A percentile compares a stretch with the other conserved stretches of the same genome.
Evolutionary conservation across 2,888 invertebrate genomes (phyloP).

Genomic region (Hedya salicella): DNA sequence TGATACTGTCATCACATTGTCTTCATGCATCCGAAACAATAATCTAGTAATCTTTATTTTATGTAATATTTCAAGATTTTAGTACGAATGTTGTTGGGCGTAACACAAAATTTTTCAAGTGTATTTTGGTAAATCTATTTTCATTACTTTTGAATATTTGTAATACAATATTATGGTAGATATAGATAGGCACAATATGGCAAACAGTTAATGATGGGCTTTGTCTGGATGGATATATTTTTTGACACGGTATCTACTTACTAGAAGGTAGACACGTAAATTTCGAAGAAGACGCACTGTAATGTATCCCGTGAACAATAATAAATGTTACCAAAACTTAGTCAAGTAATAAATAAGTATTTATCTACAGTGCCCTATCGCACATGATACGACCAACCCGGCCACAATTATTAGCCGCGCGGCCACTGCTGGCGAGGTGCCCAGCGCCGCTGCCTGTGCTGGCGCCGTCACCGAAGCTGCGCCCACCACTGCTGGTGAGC

Average conservation of each 20-base stretch:
- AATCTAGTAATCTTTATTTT: constrained; percentile 14
- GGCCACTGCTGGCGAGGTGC: constrained; percentile 42
- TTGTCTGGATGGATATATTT: background rate
- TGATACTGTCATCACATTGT: no score
- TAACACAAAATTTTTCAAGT: constrained; percentile 24
- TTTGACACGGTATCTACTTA: no score
- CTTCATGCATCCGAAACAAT: background rate
- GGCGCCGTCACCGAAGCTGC: constrained; percentile 14
- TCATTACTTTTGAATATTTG: background rate
- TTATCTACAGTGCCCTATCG: constrained; percentile 22
- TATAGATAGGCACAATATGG: background rate
- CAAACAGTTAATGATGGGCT: no score
- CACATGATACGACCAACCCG: constrained; percentile 27
- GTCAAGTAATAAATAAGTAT: background rate
- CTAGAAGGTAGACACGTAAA: background rate
- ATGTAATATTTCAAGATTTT: background rate
- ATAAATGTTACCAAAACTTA: no score
- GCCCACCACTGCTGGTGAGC: constrained; percentile 38
- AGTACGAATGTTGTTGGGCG: constrained; percentile 16
- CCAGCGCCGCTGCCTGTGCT: background rate
- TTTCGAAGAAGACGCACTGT: no score
- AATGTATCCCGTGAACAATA: background rate
- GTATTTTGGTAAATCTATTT: constrained; percentile 27
- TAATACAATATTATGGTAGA: background rate
- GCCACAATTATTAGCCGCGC: constrained; percentile 23